Evolutionary conservation across 2,888 invertebrate species (phyloP).

Genomic region (Thereva nobilitata): DNA sequence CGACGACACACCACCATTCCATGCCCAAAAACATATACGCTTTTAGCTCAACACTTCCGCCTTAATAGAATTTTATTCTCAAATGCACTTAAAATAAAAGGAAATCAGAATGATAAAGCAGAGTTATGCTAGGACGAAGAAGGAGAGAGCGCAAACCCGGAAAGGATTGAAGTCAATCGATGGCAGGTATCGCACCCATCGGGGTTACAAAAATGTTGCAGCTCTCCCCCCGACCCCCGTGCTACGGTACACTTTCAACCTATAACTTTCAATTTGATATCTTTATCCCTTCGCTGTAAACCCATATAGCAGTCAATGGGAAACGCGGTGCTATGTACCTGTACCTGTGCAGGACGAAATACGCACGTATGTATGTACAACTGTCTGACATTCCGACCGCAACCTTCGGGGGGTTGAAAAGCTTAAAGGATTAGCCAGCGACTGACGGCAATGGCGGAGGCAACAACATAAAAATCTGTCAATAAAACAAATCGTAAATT

Average conservation of each 20-base stretch:
- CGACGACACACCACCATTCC: neutral
- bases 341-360: neutral
- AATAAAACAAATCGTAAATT: constrained; percentile 40
- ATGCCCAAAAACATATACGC: neutral
- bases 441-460: constrained; percentile 16
- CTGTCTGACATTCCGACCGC: neutral
- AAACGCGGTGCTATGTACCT: constrained; percentile 3
- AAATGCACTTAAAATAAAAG: constrained; percentile 39
- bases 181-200: neutral
- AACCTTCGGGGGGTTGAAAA: neutral
- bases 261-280: constrained; percentile 28
- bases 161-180: neutral
- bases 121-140: neutral
- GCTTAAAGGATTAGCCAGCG: constrained; percentile 29
- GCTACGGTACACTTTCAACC: neutral
- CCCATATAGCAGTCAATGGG: neutral
- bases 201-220: neutral
- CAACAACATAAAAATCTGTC: constrained; percentile 35
- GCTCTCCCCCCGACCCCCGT: neutral
- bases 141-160: neutral
- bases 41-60: neutral
- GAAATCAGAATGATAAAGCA: neutral
- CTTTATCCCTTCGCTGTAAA: constrained; percentile 2
- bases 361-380: neutral
- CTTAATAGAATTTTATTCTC: constrained; percentile 42